Evolutionary conservation across 1,140 invertebrate species (phyloP), one percentile per base, ranked within the genome.

Genomic region (Drosophila watanabei): DNA sequence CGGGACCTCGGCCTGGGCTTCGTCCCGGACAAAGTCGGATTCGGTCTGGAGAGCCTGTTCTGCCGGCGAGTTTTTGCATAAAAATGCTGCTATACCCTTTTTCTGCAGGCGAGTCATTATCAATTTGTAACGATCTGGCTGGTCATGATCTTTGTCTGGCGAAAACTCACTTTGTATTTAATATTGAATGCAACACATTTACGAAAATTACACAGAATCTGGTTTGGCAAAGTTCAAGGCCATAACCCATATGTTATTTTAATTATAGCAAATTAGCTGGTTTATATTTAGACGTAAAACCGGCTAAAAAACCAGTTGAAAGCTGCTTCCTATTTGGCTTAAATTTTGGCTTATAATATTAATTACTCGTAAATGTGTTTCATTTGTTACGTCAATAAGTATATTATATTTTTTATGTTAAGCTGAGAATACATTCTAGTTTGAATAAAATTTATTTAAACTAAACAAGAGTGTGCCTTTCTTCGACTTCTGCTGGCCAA

Each of bases 41-140:
- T 65, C 71, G 39, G 51, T 33, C 65, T 58, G 69, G 10, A 35
- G 52, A 87, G 76, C 83, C 80, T 76, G 83, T 87, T 87, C 79
- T 77, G 82, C 48, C 69, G 61, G 54, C 73, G 54, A 69, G 77
- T 75, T 88, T 86, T 87, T 89, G 85, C 84, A 88, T 89, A 88
- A 75, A 70, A 79, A 63, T 64, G 57, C 10, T 45, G 28, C 18
- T 30, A 59, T 73, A 73, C 70, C 54, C 68, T 73, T 61, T 57
- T 51, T 9, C 28, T 39, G 51, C n/a, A 11, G 32, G 43, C 5
- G 20, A 73, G 70, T 73, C 66, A 73, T 59, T 48, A 71, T 49
- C 51, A 48, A 69, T 72, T 69, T 51, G 51, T 48, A 18, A 41
- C 37, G 35, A 68, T 71, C 41, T 20, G 43, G 11, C 11, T 32